Evolutionary conservation across 1,140 invertebrate genomes (phyloP).

Genomic region (Manduca sexta): DNA sequence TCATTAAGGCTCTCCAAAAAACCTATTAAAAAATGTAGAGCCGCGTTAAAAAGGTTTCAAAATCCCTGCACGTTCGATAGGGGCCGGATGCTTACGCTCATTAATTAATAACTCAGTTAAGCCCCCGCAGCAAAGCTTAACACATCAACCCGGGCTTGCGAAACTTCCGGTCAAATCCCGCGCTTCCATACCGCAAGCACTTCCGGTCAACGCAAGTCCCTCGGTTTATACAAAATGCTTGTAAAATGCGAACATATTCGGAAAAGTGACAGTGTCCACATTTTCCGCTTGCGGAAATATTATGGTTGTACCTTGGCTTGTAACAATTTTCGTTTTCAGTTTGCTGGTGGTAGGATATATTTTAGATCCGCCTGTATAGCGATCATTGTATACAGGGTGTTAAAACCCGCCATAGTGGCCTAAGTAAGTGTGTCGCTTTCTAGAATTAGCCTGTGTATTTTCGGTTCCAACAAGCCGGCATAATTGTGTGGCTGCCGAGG

Average conservation of each 20-base stretch:
- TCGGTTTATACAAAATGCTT: constrained; percentile 11
- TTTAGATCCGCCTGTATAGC: too few relatives aligned
- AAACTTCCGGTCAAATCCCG: constrained; percentile 65
- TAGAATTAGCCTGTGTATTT: too few relatives aligned
- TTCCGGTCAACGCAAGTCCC: constrained; percentile 54
- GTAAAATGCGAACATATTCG: not conserved
- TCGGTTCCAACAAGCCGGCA: too few relatives aligned
- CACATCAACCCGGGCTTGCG: constrained; percentile 46
- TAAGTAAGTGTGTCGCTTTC: too few relatives aligned
- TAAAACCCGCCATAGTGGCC: too few relatives aligned
- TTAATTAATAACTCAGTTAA: constrained; percentile 67
- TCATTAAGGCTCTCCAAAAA: not conserved
- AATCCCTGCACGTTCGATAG: constrained; percentile 33
- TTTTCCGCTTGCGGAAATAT: too few relatives aligned
- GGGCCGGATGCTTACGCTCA: constrained; percentile 38
- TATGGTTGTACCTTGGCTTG: too few relatives aligned
- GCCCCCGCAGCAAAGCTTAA: constrained; percentile 47
- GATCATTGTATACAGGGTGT: too few relatives aligned
- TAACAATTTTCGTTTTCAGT: too few relatives aligned
- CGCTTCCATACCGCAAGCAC: constrained; percentile 45
- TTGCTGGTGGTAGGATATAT: too few relatives aligned
- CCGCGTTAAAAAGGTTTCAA: constrained; percentile 13
- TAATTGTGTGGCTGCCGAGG: too few relatives aligned
- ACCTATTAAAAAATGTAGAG: constrained; percentile 11
- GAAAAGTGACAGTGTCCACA: too few relatives aligned